Base-by-base conservation (phyloP, 2,888 invertebrate species). In the Leptura quadrifasciata region DNA sequence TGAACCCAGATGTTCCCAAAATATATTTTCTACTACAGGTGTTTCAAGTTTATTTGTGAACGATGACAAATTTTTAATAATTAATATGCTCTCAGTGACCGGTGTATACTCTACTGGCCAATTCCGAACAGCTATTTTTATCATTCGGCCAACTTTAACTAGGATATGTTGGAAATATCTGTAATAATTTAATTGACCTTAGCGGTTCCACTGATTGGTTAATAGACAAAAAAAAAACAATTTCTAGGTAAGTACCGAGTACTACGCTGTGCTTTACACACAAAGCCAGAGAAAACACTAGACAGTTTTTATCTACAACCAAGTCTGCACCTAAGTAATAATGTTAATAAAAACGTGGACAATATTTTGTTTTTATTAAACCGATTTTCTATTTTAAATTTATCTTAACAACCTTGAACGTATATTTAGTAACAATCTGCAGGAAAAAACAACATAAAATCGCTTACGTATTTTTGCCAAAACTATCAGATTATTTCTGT, bases 11-110 rank as follows among this genome's bases (percentile, higher is more conserved):
- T 63, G 63, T 63, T 18, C 39, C 35, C 5, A 61, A 18, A 63
- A 58, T 64, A 69, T 15, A 52, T 67, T 39, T 76, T 70, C 52
- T 70, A 74, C 52, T 70, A 74, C 63, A 63, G 63, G 63, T 63
- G 63, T 63, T 17, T 35, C 12, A 27, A 17, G 65, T 65, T 24
- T 65, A 65, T 65, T 52, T 65, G 24, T n/a, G 52, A n/a, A 27
- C 17, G 24, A 18, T 65, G 65, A 65, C 65, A 52, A 47, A 65
- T 61, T 35, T 31, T 31, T 17, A 10, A 61, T 61, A 24, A 61
- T 35, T 61, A 61, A 61, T 61, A 9, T 27, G 27, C n/a, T 58
- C 27, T 61, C n/a, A 10, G 60, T 21, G 60, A 35, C 61, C 61
- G 27, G 18, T 31, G 35, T 61, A 35, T n/a, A 35, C 15, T 57